phyloP scores from a whole-genome alignment of 2,797 vertebrate species.

The Gadopsis marmoratus region DNA sequence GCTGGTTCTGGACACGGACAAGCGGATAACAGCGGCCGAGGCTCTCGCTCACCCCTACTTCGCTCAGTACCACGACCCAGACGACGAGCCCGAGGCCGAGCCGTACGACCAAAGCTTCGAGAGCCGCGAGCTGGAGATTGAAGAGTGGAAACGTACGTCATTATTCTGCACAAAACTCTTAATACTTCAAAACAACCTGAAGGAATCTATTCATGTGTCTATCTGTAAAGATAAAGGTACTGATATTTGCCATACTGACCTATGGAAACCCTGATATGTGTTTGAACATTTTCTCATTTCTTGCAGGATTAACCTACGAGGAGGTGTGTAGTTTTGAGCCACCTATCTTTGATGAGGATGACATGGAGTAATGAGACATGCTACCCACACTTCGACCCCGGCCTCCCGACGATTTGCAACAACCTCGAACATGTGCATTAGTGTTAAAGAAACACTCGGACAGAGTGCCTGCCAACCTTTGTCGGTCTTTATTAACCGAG shows the following conservation, averaged over 20 bases:
- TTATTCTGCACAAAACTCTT: neutral
- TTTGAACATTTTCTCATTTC: slow-evolving; percentile 4
- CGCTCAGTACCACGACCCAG: slow-evolving; percentile 95
- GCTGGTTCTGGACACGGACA: slow-evolving; percentile 98
- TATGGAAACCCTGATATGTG: neutral
- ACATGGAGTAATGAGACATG: slow-evolving; percentile 91
- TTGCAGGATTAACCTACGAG: slow-evolving; percentile 93
- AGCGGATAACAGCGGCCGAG: slow-evolving; percentile 94
- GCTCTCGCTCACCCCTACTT: slow-evolving; percentile 96
- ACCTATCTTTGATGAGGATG: slow-evolving; percentile 91
- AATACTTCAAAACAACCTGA: neutral
- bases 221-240: neutral
- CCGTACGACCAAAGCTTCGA: slow-evolving; percentile 99
- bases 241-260: neutral
- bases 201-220: neutral
- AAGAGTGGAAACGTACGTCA: slow-evolving; percentile 97
- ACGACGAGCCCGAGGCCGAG: slow-evolving; percentile 96
- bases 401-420: slow-evolving; percentile 39
- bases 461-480: slow-evolving; percentile 51
- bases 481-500: slow-evolving; percentile 44
- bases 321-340: slow-evolving; percentile 94
- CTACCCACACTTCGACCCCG: slow-evolving; percentile 9
- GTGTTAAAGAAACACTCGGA: slow-evolving; percentile 54
- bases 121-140: slow-evolving; percentile 95
- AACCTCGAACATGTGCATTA: slow-evolving; percentile 49